These are phyloP conservation scores for Smutsia gigantea DNA, from an alignment of 2,797 vertebrate species.

Conservation along the genomic window DNA sequence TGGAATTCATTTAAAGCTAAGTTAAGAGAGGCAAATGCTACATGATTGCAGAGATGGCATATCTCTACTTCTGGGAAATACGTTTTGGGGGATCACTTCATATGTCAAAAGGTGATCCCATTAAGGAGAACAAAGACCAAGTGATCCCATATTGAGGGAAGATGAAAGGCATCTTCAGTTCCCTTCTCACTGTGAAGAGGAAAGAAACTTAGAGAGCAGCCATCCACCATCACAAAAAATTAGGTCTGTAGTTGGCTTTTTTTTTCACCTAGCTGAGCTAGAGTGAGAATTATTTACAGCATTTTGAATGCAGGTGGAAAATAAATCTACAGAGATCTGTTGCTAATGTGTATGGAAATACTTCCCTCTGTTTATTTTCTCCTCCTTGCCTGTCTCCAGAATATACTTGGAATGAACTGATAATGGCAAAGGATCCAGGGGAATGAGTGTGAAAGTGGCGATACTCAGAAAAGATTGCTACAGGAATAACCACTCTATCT, in stretches of 20 bases:
- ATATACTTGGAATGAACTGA: conserved; percentile 4
- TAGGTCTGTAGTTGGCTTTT: conserved; percentile 26
- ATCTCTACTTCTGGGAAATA: background rate
- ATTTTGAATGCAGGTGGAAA: conserved; percentile 50
- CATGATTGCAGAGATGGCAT: background rate
- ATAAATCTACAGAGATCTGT: conserved; percentile 50
- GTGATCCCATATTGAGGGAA: background rate
- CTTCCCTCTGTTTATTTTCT: conserved; percentile 14
- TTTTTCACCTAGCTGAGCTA: conserved; percentile 16
- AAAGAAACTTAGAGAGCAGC: background rate
- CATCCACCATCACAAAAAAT: conserved; percentile 7
- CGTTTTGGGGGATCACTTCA: background rate
- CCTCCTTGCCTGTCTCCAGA: background rate
- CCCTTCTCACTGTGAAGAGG: background rate
- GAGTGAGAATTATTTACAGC: conserved; percentile 40
- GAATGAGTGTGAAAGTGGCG: background rate
- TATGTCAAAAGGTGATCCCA: conserved; percentile 25
- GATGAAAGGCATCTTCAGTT: conserved; percentile 35
- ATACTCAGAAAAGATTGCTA: background rate
- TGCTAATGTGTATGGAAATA: conserved; percentile 19
- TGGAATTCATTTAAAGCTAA: conserved; percentile 23
- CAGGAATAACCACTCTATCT: background rate
- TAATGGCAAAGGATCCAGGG: background rate
- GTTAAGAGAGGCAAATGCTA: background rate
- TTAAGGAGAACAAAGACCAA: conserved; percentile 45